Evolutionary conservation across 2,888 invertebrate genomes (phyloP), one percentile per base, ranked within the genome.

Genomic region (Eupithecia tripunctaria): DNA sequence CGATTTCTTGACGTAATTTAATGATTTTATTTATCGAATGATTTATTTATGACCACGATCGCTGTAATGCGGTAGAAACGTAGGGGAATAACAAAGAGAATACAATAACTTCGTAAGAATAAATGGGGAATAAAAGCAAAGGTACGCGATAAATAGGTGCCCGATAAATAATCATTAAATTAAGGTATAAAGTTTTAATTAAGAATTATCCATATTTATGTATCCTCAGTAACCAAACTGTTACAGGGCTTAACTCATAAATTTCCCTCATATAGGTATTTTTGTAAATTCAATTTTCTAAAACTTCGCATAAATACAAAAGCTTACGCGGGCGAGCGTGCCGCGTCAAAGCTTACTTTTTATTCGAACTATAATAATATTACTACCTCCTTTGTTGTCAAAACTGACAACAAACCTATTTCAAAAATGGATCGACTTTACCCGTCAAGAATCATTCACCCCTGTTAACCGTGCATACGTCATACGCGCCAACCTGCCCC

Each of bases 371-470:
- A 56, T 8, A 4, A 29, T 4, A 29, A 29, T 32, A 32, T 21
- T 21, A 51, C 21, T 12, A 51, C 60, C 27, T 60, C 60, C 8
- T 29, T 60, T 29, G 21, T 60, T 8, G 7, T 21, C 38, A 10
- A 36, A 64, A 74, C 14, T 67, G 74, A 62, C 69, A 78, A 72
- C 70, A 74, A 81, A 79, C 78, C 76, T 76, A 78, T 80, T 80
- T 83, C 77, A 80, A 82, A 82, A 85, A 78, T 76, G 78, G 70
- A 73, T 77, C 72, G 77, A 80, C 75, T 18, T 80, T 6, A 77
- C 73, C 80, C 80, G 81, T 81, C 83, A 81, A 82, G 12, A 21
- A 56, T 25, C 62, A n/a, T 63, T n/a, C 62, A 27, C 64, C n/a
- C 38, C 36, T 38, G 68, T 41, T 41, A 79, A 76, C 72, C 76